These are phyloP conservation scores for Matsumyia berberina DNA, from an alignment of 2,888 invertebrate species.

Conservation along the genomic window DNA sequence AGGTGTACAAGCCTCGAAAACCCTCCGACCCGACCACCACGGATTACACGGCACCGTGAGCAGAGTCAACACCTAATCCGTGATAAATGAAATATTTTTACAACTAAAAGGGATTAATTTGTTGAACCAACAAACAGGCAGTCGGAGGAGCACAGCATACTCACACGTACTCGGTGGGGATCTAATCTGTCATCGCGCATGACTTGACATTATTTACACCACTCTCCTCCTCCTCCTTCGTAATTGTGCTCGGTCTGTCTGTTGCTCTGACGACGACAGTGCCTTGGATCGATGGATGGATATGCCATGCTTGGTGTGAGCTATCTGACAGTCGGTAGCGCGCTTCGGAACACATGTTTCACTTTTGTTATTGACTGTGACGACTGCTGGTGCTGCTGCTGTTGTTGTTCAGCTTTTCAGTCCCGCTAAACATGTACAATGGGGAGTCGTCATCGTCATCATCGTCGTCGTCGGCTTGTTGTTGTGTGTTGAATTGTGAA, in stretches of 20 bases:
- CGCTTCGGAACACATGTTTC: conserved; percentile 72
- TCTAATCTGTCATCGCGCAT: conserved; percentile 76
- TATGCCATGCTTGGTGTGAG: conserved; percentile 45
- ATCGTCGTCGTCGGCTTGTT: conserved; percentile 6
- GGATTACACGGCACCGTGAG: conserved; percentile 58
- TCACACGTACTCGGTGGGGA: conserved; percentile 49
- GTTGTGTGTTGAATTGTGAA: conserved; percentile 73
- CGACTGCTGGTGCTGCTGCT: conserved; percentile 53
- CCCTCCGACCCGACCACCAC: conserved; percentile 22
- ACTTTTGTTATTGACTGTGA: conserved; percentile 75
- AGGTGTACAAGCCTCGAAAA: conserved; percentile 22
- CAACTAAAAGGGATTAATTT: conserved; percentile 76
- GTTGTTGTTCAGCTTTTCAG: conserved; percentile 58
- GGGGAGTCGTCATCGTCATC: conserved; percentile 9
- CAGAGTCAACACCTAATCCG: conserved; percentile 74
- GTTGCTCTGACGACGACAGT: conserved; percentile 1
- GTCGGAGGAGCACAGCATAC: conserved; percentile 33
- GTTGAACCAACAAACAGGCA: conserved; percentile 72
- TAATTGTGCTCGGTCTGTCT: conserved; percentile 32
- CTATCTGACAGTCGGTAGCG: conserved; percentile 61
- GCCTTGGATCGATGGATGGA: conserved; percentile 33
- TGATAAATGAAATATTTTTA: conserved; percentile 77
- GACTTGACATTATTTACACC: conserved; percentile 71
- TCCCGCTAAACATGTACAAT: conserved; percentile 52
- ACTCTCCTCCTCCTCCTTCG: conserved; percentile 66